Conservation (phyloP, 2,797 vertebrate species). For the Ammospiza maritima region DNA sequence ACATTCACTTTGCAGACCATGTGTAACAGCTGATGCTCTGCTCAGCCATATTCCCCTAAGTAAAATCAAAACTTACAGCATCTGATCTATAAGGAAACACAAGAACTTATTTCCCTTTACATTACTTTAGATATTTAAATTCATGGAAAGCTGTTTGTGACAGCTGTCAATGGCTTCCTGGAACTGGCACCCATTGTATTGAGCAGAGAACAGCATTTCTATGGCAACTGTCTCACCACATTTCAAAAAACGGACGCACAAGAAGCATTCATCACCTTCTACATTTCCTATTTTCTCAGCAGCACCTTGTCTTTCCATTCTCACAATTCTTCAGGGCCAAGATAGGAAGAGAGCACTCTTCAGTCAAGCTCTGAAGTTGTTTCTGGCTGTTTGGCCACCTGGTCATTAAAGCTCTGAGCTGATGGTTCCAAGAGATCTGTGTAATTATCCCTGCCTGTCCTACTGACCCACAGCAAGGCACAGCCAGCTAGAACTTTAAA, state of each 20-base stretch:
- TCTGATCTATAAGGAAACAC: not conserved
- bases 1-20: not conserved
- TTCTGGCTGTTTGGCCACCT: not conserved
- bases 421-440: not conserved
- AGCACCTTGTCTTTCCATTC: not conserved
- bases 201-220: slow-evolving; percentile 44
- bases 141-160: slow-evolving; percentile 11
- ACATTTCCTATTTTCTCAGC: not conserved
- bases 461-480: not conserved
- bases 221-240: slow-evolving; percentile 22
- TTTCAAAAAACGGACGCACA: not conserved
- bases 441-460: not conserved
- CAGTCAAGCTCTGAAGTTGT: not conserved
- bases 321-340: not conserved
- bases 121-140: not conserved
- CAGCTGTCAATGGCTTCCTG: slow-evolving; percentile 9
- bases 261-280: not conserved
- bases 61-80: not conserved
- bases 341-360: not conserved
- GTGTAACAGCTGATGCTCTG: not conserved
- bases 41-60: not conserved
- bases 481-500: not conserved
- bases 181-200: not conserved
- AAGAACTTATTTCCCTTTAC: not conserved
- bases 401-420: not conserved